phyloP scores from a whole-genome alignment of 2,888 invertebrate species.

The Acheta domesticus region DNA sequence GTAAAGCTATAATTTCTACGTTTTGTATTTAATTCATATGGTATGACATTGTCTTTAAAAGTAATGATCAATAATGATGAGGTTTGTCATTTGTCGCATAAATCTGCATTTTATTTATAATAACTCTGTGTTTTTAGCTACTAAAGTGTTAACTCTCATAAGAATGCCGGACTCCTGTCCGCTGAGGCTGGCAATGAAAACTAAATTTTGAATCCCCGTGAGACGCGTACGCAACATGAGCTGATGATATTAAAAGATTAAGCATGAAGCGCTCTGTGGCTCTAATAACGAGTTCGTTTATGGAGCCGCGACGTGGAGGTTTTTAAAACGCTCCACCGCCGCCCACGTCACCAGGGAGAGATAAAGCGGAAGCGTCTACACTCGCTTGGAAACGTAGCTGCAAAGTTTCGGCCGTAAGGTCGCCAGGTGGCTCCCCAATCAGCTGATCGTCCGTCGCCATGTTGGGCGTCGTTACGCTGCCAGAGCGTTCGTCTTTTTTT shows the following conservation, averaged over 20 bases:
- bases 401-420: neutral
- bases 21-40: too few species aligned
- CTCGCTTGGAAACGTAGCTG: neutral
- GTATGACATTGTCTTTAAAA: too few species aligned
- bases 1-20: too few species aligned
- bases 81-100: too few species aligned
- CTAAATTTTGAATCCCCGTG: neutral
- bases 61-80: too few species aligned
- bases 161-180: neutral
- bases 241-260: neutral
- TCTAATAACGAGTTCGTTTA: neutral
- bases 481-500: neutral
- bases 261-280: neutral
- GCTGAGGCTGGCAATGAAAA: neutral
- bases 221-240: neutral
- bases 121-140: too few species aligned
- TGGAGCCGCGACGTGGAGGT: neutral
- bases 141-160: too few species aligned
- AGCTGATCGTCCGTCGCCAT: neutral
- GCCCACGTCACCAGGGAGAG: neutral
- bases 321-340: neutral
- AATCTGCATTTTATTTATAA: too few species aligned
- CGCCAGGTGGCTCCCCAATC: constrained; percentile 1
- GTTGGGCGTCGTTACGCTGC: neutral
- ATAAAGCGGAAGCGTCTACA: neutral